Evolutionary conservation across 92 coral and sea anemone genomes (phyloP).

Genomic region (Scolanthus callimorphus): DNA sequence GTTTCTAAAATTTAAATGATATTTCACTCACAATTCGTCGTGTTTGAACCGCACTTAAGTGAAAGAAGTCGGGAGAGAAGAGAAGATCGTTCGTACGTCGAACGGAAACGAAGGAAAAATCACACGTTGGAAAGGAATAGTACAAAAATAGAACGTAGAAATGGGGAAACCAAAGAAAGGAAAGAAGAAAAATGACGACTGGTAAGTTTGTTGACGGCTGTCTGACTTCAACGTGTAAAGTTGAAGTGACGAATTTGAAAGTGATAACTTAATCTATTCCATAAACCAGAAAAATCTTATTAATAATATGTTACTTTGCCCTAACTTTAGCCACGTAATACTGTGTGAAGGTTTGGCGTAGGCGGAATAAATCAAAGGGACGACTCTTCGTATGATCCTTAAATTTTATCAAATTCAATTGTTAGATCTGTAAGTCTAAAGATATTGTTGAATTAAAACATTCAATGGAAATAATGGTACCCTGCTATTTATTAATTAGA

Average conservation of each 20-base stretch:
- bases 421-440: no score
- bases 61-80: not conserved
- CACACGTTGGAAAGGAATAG: not conserved
- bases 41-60: constrained; percentile 1
- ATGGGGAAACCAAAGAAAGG: constrained; percentile 96
- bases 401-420: no score
- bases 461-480: no score
- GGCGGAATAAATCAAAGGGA: no score
- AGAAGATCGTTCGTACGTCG: not conserved
- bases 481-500: no score
- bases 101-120: constrained; percentile 9
- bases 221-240: not conserved
- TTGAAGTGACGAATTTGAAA: not conserved
- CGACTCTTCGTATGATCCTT: no score
- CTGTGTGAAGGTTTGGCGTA: no score
- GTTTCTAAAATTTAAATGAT: not conserved
- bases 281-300: no score
- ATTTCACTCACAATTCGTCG: not conserved
- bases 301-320: no score
- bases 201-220: constrained; percentile 45
- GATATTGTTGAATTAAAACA: no score
- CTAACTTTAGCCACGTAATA: no score
- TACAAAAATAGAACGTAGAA: no score
- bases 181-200: constrained; percentile 84
- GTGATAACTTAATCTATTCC: not conserved